Conservation (phyloP, 2,888 invertebrate species). For the Lithophane ornitopus region DNA sequence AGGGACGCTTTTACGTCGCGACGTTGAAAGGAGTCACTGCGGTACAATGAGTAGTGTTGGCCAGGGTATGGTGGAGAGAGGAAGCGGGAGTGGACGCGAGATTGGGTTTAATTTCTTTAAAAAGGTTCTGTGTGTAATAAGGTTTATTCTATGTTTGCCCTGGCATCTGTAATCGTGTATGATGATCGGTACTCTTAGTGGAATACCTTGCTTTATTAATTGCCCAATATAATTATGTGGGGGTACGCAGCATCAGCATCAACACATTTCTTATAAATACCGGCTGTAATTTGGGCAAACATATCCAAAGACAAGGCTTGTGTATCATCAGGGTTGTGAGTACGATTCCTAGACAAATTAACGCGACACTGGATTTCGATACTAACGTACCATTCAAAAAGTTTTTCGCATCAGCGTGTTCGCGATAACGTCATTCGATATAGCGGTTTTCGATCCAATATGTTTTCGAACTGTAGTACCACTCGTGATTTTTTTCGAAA, state of each 20-base stretch:
- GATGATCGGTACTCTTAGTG: neutral
- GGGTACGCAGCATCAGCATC: neutral
- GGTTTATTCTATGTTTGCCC: neutral
- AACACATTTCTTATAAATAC: no score
- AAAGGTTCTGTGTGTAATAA: neutral
- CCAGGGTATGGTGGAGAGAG: neutral
- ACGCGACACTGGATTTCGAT: no score
- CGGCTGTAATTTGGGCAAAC: neutral
- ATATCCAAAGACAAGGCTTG: no score
- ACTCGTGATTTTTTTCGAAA: no score
- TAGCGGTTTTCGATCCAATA: no score
- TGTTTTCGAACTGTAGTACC: no score
- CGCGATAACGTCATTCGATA: no score
- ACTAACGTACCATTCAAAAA: no score
- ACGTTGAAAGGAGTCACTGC: conserved; percentile 62
- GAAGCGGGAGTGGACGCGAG: conserved; percentile 20
- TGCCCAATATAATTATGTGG: neutral
- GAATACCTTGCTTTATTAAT: no score
- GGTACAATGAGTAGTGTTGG: conserved; percentile 60
- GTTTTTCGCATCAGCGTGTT: no score
- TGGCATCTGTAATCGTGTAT: neutral
- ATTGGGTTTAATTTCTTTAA: neutral
- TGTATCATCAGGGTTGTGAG: no score
- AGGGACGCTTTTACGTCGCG: conserved; percentile 63
- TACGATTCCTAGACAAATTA: no score